Percentiles rank a stretch among this genome's conserved stretches.
These are phyloP conservation scores for Leguminivora glycinivorella DNA, from an alignment of 1,140 invertebrate species.

Conservation along the genomic window DNA sequence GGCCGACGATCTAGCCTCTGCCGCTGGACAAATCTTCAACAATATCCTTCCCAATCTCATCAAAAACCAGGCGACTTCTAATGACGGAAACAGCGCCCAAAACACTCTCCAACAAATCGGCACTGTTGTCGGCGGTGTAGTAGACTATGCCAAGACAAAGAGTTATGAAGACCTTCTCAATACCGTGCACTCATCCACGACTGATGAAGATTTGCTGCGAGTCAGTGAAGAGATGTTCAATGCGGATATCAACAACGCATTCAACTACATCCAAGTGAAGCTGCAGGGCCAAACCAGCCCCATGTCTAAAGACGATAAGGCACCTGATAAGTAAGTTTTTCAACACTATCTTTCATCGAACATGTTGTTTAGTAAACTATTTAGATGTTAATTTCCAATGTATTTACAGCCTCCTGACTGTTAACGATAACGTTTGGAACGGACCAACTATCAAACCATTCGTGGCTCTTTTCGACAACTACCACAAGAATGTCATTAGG, in stretches of 20 bases:
- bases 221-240: slow-evolving; percentile 75
- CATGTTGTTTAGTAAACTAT: not conserved
- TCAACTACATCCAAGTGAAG: slow-evolving; percentile 72
- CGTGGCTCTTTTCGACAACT: slow-evolving; percentile 72
- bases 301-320: slow-evolving; percentile 69
- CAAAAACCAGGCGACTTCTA: slow-evolving; percentile 56
- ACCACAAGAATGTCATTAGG: slow-evolving; percentile 74
- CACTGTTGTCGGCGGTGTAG: slow-evolving; percentile 69
- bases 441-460: slow-evolving; percentile 71
- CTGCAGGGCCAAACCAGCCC: slow-evolving; percentile 72
- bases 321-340: slow-evolving; percentile 59
- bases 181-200: slow-evolving; percentile 65
- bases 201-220: slow-evolving; percentile 65
- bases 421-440: slow-evolving; percentile 71
- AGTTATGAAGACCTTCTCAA: slow-evolving; percentile 69
- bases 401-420: slow-evolving; percentile 57
- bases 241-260: slow-evolving; percentile 69
- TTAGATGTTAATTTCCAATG: not conserved
- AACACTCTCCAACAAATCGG: slow-evolving; percentile 65
- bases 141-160: slow-evolving; percentile 73
- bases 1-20: slow-evolving; percentile 63
- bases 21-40: slow-evolving; percentile 72
- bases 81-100: slow-evolving; percentile 59
- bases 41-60: slow-evolving; percentile 69
- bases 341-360: not conserved